Evolutionary conservation across 2,797 vertebrate genomes (phyloP).

Genomic region (Arctocebus calabarensis): DNA sequence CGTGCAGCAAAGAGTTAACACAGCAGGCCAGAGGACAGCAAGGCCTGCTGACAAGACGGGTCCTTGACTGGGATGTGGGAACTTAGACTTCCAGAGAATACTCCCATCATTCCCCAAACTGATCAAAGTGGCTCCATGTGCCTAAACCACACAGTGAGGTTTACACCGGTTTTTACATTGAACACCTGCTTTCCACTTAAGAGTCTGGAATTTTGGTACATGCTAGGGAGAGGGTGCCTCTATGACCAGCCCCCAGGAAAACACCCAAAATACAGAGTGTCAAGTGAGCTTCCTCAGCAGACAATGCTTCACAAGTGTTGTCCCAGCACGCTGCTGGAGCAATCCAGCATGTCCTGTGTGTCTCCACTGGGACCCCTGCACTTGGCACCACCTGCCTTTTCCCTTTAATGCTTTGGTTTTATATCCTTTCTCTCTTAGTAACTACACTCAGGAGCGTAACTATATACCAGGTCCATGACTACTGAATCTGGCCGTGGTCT

Average conservation of each 20-base stretch:
- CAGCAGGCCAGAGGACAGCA: neutral
- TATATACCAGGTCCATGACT: too few relatives aligned
- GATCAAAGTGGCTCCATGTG: neutral
- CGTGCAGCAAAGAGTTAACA: neutral
- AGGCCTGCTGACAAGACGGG: neutral
- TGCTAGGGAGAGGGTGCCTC: neutral
- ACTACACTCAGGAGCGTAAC: rapidly evolving
- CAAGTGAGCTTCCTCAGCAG: neutral
- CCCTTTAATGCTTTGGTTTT: neutral
- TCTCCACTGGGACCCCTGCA: neutral
- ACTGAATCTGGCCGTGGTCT: neutral
- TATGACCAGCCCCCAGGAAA: neutral
- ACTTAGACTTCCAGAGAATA: neutral
- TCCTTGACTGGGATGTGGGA: neutral
- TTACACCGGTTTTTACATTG: neutral
- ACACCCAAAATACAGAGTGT: neutral
- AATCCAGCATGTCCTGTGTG: neutral
- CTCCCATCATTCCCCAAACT: neutral
- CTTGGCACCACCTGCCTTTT: neutral
- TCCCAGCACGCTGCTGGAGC: neutral
- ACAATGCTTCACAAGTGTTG: rapidly evolving
- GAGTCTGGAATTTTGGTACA: neutral
- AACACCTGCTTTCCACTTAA: neutral
- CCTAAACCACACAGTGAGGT: too few relatives aligned
- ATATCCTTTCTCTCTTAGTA: neutral